These are phyloP conservation scores for Pseudachorutes palmiensis DNA, from an alignment of 1,140 invertebrate species.

Conservation along the genomic window DNA sequence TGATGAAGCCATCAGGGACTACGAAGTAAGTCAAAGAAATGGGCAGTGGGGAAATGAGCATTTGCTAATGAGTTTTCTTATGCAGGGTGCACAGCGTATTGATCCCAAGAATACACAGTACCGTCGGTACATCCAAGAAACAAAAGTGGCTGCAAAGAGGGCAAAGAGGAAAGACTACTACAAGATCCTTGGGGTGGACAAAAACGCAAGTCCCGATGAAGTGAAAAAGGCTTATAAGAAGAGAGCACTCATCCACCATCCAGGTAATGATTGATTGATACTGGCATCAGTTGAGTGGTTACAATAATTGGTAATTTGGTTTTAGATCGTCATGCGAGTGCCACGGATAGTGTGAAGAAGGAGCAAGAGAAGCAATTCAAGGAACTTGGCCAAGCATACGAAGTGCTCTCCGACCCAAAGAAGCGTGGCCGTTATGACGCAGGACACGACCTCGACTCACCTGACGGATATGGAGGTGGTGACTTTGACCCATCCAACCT, in stretches of 20 bases:
- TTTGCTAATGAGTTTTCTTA: constrained; percentile 14
- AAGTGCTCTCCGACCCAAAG: constrained; percentile 83
- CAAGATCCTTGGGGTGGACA: constrained; percentile 62
- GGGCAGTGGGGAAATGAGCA: not conserved
- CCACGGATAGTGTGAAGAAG: constrained; percentile 68
- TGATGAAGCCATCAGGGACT: constrained; percentile 85
- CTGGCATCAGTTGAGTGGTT: constrained; percentile 9
- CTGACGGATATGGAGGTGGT: constrained; percentile 29
- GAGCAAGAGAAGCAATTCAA: constrained; percentile 95
- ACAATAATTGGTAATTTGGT: constrained; percentile 1
- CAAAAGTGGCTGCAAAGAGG: constrained; percentile 76
- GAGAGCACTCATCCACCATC: constrained; percentile 75
- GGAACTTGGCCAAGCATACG: constrained; percentile 94
- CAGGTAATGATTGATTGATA: constrained; percentile 46
- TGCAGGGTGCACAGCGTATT: constrained; percentile 23
- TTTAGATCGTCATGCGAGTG: constrained; percentile 78
- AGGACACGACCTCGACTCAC: constrained; percentile 73
- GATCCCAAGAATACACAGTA: constrained; percentile 19
- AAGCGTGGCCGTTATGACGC: constrained; percentile 87
- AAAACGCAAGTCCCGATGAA: constrained; percentile 79
- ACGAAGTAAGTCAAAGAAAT: constrained; percentile 55
- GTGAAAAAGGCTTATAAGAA: constrained; percentile 96
- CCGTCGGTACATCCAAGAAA: constrained; percentile 67
- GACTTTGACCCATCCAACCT: constrained; percentile 66
- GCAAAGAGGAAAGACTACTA: constrained; percentile 87